Base-by-base conservation (phyloP, 2,113 vertebrate species). In the Marcusenius ussheri region DNA sequence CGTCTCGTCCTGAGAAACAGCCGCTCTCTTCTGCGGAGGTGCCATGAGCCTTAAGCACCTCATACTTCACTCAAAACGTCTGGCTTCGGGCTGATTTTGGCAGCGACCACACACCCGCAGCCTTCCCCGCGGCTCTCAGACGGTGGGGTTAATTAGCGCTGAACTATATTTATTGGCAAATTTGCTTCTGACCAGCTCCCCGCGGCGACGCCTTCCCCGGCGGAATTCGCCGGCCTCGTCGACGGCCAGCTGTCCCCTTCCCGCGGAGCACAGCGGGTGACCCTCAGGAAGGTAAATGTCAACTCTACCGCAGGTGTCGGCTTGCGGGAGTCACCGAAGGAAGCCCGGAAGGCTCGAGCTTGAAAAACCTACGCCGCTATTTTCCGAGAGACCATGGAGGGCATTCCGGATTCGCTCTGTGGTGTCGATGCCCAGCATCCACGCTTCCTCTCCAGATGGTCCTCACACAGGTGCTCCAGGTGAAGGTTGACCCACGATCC, bases 81-180 rank as follows among this genome's bases (percentile, higher is more conserved):
- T 47, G 39, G 83, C 83, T n/a, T n/a, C 0, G 24, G 83, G 45
- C 19, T 84, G 19, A 13, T 21, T 45, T 84, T 84, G 83, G 83
- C 83, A 84, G 42, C 3, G 83, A n/a, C 19, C 83, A n/a, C 9
- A 21, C 2, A n/a, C 83, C 39, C 45, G 3, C 45, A 10, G 19
- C 83, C 83, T 47, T 47, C 45, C 45, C 45, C 5, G 45, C 8
- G 45, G 83, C 83, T 84, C 45, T 47, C 45, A 84, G 80, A 24
- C 39, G 42, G 45, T 84, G 83, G 42, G 83, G 83, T 84, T 84
- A 84, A 84, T 84, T 47, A 47, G 42, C 9, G 19, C 83, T 80
- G 74, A 80, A 80, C 74, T 84, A 84, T 84, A 84, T 47, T 84
- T 46, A 84, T 47, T 84, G 83, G 83, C 45, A n/a, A 84, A 84